Percentiles rank a stretch among this genome's conserved stretches.
Conservation (phyloP, 37 sponge, comb jelly and placozoan genomes). For the Haliclona indistincta region DNA sequence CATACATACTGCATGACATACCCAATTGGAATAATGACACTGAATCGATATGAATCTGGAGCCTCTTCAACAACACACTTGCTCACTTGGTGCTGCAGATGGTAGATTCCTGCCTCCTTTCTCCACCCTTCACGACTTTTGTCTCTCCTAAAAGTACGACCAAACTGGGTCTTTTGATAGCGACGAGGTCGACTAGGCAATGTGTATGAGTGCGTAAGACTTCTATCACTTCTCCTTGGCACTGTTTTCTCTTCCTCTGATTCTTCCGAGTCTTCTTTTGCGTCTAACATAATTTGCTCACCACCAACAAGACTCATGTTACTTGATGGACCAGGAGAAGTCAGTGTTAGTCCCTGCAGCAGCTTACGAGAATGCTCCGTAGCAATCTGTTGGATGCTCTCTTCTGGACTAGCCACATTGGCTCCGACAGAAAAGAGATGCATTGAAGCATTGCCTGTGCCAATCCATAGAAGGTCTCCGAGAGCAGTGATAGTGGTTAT, state of each 20-base stretch:
- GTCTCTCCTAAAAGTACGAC: slow-evolving; percentile 13
- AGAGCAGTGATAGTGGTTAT: slow-evolving; percentile 25
- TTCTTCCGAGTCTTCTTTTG: background rate
- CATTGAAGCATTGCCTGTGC: slow-evolving; percentile 43
- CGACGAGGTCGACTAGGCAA: background rate
- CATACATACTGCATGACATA: background rate
- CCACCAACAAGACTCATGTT: background rate
- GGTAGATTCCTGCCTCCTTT: background rate
- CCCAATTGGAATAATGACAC: too few relatives aligned
- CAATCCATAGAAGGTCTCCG: slow-evolving; percentile 30
- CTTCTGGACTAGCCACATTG: slow-evolving; percentile 2
- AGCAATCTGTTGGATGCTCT: slow-evolving; percentile 4
- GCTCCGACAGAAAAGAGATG: slow-evolving; percentile 37
- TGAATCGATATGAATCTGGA: background rate
- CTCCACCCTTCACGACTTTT: background rate
- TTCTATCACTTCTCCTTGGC: background rate
- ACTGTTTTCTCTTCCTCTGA: background rate
- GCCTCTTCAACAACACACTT: background rate
- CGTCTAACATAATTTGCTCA: background rate
- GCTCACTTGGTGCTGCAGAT: background rate
- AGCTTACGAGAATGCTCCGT: too few relatives aligned
- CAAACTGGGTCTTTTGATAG: slow-evolving; percentile 30
- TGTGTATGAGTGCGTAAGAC: background rate
- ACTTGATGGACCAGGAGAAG: too few relatives aligned
- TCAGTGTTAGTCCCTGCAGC: too few relatives aligned